phyloP scores from a whole-genome alignment of 2,888 invertebrate genomes.

The Ptycholaimellus sp. region DNA sequence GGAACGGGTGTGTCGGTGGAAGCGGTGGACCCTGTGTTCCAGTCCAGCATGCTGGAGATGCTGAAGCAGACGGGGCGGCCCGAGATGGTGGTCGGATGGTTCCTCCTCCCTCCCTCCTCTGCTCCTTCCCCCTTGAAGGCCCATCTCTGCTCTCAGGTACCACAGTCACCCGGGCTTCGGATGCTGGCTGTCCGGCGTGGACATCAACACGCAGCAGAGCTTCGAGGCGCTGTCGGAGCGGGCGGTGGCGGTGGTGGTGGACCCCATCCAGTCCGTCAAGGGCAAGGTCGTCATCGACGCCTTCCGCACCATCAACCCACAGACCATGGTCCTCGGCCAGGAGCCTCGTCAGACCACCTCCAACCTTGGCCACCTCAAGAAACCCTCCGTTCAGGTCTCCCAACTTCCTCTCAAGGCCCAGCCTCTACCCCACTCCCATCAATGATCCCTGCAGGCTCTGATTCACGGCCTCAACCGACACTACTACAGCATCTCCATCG shows the following conservation, averaged over 20 bases:
- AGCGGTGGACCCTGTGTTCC: slow-evolving; percentile 97
- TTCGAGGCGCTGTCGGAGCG: slow-evolving; percentile 92
- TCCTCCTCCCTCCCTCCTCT: not conserved
- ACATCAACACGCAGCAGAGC: slow-evolving; percentile 96
- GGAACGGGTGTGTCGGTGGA: slow-evolving; percentile 94
- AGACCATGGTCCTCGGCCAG: slow-evolving; percentile 93
- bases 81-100: slow-evolving; percentile 96
- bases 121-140: not conserved
- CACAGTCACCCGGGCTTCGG: slow-evolving; percentile 99
- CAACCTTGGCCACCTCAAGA: slow-evolving; percentile 88
- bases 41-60: slow-evolving; percentile 96
- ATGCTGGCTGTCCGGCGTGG: slow-evolving; percentile 86
- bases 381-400: slow-evolving; percentile 75
- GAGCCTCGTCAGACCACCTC: slow-evolving; percentile 96
- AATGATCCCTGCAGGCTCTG: too few relatives aligned
- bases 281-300: slow-evolving; percentile 94
- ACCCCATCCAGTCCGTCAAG: slow-evolving; percentile 97
- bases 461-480: slow-evolving; percentile 95
- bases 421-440: too few relatives aligned
- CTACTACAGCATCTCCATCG: slow-evolving; percentile 97
- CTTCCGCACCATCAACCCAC: slow-evolving; percentile 91
- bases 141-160: slow-evolving; percentile 28
- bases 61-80: slow-evolving; percentile 84
- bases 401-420: too few relatives aligned
- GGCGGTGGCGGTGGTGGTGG: slow-evolving; percentile 95